These are phyloP conservation scores for Polypterus senegalus DNA, from an alignment of 2,113 vertebrate species.

Conservation along the genomic window DNA sequence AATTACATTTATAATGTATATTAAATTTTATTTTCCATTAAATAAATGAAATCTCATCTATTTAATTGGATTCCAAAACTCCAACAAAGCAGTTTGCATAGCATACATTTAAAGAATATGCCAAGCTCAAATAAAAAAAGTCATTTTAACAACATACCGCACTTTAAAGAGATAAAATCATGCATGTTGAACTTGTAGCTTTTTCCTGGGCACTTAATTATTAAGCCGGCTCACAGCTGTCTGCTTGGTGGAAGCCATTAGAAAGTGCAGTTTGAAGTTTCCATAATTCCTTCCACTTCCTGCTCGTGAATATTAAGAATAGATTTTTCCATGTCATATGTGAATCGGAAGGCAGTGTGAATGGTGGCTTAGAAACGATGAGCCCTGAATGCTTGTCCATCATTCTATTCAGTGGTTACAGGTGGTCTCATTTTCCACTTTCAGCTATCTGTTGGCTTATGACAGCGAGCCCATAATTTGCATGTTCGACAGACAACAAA, in stretches of 20 bases:
- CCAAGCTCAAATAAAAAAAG: too few relatives aligned
- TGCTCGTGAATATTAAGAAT: constrained; percentile 97
- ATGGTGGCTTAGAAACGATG: constrained; percentile 83
- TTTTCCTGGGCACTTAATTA: constrained; percentile 92
- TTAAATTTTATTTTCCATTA: too few relatives aligned
- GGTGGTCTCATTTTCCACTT: constrained; percentile 97
- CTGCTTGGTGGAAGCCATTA: constrained; percentile 89
- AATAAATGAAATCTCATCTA: too few relatives aligned
- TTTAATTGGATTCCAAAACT: too few relatives aligned
- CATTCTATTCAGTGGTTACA: constrained; percentile 96
- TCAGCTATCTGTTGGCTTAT: constrained; percentile 87
- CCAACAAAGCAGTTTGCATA: too few relatives aligned
- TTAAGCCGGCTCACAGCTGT: constrained; percentile 89
- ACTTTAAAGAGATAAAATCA: too few relatives aligned
- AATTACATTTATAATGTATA: too few relatives aligned
- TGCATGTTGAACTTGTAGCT: too few relatives aligned
- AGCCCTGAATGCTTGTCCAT: constrained; percentile 97
- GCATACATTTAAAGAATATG: too few relatives aligned
- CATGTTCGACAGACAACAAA: constrained; percentile 99
- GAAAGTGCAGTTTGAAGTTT: constrained; percentile 79
- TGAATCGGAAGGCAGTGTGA: constrained; percentile 75
- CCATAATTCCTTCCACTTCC: constrained; percentile 85
- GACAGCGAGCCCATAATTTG: constrained; percentile 98
- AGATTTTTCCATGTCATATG: constrained; percentile 95
- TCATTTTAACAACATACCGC: too few relatives aligned